Base-by-base conservation (phyloP, 2,888 invertebrate genomes). In the Syritta pipiens region DNA sequence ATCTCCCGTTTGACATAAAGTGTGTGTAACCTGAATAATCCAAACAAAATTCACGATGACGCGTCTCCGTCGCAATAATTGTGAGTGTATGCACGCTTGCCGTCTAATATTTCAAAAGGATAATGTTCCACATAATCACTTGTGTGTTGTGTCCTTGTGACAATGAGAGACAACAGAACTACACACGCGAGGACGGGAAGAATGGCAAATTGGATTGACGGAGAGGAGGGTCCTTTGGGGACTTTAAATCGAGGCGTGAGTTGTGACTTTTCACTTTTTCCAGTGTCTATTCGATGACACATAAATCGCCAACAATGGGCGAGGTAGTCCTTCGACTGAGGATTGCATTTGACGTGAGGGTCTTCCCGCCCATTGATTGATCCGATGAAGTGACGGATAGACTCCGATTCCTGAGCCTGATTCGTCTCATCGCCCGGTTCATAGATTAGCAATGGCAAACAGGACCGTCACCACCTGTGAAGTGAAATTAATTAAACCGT, bases 71-170 rank as follows among this genome's bases (percentile, higher is more conserved):
- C 44, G 28, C 46, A 12, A 46, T 62, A 62, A 62, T 62, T 69
- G 26, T 22, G 28, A 37, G 35, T 26, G 46, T 35, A 46, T 35
- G 10, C 35, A 46, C 14, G 32, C 30, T 35, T 9, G 14, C 9
- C 30, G 30, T 49, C 26, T 37, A 28, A 51, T 62, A 49, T 57
- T 57, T 42, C 19, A 57, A 57, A n/a, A 57, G 40, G 49, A 72
- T 63, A 57, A 32, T 22, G 57, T 49, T 63, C 49, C 63, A 57
- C 40, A 55, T 57, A 62, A 62, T 62, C 37, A 62, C 37, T 37
- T 48, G 19, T 40, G 14, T 49, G 49, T 62, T 62, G 26, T 48
- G n/a, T n/a, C n/a, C n/a, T n/a, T n/a, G n/a, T n/a, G n/a, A n/a
- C n/a, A n/a, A n/a, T n/a, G n/a, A n/a, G n/a, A n/a, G n/a, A n/a